Evolutionary conservation across 1,140 invertebrate species (phyloP).

Genomic region (Ceratitis capitata): DNA sequence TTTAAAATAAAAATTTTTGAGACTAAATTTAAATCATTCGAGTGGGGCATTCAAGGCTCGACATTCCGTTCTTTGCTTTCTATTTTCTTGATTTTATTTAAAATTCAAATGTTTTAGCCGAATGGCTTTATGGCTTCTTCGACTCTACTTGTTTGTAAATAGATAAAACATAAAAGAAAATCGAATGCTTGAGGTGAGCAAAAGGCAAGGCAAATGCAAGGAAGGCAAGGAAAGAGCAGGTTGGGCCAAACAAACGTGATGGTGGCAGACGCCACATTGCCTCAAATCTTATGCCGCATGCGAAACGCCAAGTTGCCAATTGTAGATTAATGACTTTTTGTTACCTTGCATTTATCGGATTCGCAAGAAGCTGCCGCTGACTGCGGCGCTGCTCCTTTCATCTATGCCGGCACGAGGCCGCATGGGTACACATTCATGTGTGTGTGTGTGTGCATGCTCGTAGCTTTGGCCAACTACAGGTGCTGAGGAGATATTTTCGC

Average conservation of each 20-base stretch:
- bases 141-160: background rate
- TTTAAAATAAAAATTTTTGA: no score
- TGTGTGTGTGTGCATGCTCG: background rate
- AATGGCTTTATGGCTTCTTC: background rate
- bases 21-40: no score
- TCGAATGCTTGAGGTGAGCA: background rate
- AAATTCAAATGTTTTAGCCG: slow-evolving; percentile 3
- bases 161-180: background rate
- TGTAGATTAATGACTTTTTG: slow-evolving; percentile 39
- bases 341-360: slow-evolving; percentile 17
- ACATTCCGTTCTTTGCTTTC: background rate
- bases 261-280: background rate
- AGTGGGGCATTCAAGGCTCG: background rate
- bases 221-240: background rate
- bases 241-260: background rate
- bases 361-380: background rate
- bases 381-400: background rate
- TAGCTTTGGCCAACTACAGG: slow-evolving; percentile 9
- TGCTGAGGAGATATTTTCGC: slow-evolving; percentile 22
- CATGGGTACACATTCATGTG: no score
- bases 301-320: slow-evolving; percentile 31
- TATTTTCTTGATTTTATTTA: background rate
- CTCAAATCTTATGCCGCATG: background rate
- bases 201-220: background rate
- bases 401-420: no score